Evolutionary conservation across 2,797 vertebrate genomes (phyloP).

Genomic region (Pagetopsis macropterus): DNA sequence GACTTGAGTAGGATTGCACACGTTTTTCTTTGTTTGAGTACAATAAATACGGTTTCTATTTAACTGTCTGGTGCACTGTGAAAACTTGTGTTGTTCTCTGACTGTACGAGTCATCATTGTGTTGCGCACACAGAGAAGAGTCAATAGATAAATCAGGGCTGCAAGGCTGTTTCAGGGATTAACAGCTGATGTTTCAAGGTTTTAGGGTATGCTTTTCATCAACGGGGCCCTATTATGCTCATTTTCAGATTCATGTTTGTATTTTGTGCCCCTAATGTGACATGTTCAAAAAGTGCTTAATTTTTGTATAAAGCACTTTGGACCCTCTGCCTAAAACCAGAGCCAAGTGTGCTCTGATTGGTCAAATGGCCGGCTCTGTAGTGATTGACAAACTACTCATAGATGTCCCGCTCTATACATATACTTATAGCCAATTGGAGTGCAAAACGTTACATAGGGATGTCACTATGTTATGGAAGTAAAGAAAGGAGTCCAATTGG

Average conservation of each 20-base stretch:
- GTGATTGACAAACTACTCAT: too few species aligned
- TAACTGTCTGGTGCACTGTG: conserved; percentile 19
- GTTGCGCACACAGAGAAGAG: background rate
- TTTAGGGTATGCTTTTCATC: background rate
- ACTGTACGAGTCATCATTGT: conserved; percentile 9
- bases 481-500: too few species aligned
- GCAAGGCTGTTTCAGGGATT: background rate
- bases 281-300: too few species aligned
- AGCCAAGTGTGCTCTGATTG: background rate
- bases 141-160: conserved; percentile 7
- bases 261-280: too few species aligned
- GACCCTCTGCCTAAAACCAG: too few species aligned
- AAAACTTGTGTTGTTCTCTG: conserved; percentile 7
- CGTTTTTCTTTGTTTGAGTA: conserved; percentile 10
- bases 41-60: conserved; percentile 39
- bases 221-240: too few species aligned
- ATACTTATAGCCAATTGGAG: too few species aligned
- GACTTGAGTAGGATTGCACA: background rate
- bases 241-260: too few species aligned
- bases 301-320: too few species aligned
- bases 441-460: too few species aligned
- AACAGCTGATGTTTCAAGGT: background rate
- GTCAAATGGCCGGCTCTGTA: background rate
- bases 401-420: too few species aligned
- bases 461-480: too few species aligned